Evolutionary conservation across 2,888 invertebrate species (phyloP), one percentile per base, ranked within the genome.

Genomic region (Labia minor): DNA sequence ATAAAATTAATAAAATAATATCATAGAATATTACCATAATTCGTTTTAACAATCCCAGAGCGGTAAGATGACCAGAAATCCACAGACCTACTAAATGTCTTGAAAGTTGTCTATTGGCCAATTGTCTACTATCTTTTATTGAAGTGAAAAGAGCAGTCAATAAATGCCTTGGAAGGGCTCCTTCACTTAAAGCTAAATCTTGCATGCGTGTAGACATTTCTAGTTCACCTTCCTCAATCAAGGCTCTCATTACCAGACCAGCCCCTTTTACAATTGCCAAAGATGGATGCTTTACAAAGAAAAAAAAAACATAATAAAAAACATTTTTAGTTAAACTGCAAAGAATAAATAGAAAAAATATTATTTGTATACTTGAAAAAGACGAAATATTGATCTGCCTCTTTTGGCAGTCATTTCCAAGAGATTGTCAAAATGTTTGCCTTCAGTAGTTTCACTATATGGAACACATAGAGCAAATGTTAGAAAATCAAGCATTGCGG

Each of bases 201-300:
- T 97, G 98, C 95, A 98, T 97, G 74, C 90, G 87, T 26, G 89
- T 85, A 0, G 96, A 94, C 14, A 95, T 90, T 73, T 89, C 89
- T n/a, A 88, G 84, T 72, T 92, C 90, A 1, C 97, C 97, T 78
- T 99, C 99, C 79, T 99, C 99, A 66, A 99, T 96, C 21, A 99
- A 85, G 19, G 99, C 98, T 70, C 97, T 86, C 88, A 98, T 92
- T 64, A 99, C 92, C 66, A 99, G 81, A 0, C 99, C 98, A 0
- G 98, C 98, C 49, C 98, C 98, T 80, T 99, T 98, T 1, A 99
- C 94, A 70, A 99, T 94, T 0, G 99, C 97, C 83, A 97, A 85
- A 1, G 97, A 98, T 1, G 95, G 95, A 81, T 97, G 96, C 87
- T 93, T 81, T 8, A 0, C 72, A 65, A 69, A 71, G 66, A 66